Percentiles rank a stretch among this genome's conserved stretches.
These are phyloP conservation scores for Isoperla grammatica DNA, from an alignment of 2,888 invertebrate genomes.

Conservation along the genomic window DNA sequence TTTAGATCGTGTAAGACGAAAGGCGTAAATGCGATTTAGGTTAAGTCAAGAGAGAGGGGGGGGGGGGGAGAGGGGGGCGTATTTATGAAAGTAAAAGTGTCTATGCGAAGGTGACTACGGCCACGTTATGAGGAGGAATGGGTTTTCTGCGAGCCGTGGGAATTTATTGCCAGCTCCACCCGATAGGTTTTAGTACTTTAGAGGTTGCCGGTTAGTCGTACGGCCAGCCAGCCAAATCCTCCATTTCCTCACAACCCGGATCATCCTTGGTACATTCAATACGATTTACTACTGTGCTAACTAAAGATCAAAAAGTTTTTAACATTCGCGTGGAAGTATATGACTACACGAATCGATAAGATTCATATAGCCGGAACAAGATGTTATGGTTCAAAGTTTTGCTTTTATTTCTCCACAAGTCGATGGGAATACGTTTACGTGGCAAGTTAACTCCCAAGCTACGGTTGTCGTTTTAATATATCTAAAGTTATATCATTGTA, in stretches of 20 bases:
- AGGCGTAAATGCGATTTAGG: too few species aligned
- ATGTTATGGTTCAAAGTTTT: too few species aligned
- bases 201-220: conserved; percentile 7
- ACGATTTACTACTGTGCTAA: background rate
- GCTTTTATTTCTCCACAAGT: too few species aligned
- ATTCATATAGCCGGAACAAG: too few species aligned
- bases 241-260: background rate
- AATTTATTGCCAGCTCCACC: conserved; percentile 12
- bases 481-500: too few species aligned
- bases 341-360: too few species aligned
- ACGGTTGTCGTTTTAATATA: too few species aligned
- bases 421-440: too few species aligned
- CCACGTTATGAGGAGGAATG: conserved; percentile 17
- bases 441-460: too few species aligned
- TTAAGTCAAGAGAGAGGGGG: background rate
- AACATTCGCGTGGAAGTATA: too few species aligned
- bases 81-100: conserved; percentile 12
- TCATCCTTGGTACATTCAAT: background rate
- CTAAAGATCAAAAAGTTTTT: conserved; percentile 6
- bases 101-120: background rate
- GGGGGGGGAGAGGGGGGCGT: conserved; percentile 2
- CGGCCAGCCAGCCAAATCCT: background rate
- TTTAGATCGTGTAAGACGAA: too few species aligned
- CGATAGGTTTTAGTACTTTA: conserved; percentile 13
- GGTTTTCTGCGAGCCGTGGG: background rate